Evolutionary conservation across 2,797 vertebrate genomes (phyloP).

Genomic region (Philypnodon macrostomus): DNA sequence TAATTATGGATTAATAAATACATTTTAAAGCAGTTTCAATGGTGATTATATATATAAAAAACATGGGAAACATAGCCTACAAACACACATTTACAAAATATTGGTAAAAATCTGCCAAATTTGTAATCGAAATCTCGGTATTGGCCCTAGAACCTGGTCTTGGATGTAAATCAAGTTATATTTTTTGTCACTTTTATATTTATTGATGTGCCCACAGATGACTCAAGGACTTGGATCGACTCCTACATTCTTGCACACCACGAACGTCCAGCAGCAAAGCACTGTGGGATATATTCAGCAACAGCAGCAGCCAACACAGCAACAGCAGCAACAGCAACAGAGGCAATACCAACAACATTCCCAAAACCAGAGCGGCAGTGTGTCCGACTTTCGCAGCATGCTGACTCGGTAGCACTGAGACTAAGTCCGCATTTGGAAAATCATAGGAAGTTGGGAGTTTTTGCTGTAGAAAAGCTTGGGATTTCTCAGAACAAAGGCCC

Average conservation of each 20-base stretch:
- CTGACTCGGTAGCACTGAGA: constrained; percentile 73
- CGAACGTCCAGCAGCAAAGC: constrained; percentile 71
- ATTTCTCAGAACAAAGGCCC: constrained; percentile 30
- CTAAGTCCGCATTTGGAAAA: constrained; percentile 22
- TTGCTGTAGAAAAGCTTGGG: constrained; percentile 20
- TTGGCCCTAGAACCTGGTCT: neutral
- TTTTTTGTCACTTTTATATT: constrained; percentile 19
- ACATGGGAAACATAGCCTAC: too few relatives aligned
- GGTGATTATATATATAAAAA: too few relatives aligned
- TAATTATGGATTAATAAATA: too few relatives aligned
- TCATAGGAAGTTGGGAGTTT: constrained; percentile 38
- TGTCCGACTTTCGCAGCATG: constrained; percentile 83
- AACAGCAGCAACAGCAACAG: constrained; percentile 72
- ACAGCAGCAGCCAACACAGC: constrained; percentile 65
- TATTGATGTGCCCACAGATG: too few relatives aligned
- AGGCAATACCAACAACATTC: constrained; percentile 80
- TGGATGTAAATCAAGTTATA: neutral
- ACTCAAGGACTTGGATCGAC: constrained; percentile 69
- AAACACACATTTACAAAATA: too few relatives aligned
- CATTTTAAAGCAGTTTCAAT: too few relatives aligned
- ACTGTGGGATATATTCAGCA: constrained; percentile 79
- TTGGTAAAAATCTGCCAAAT: too few relatives aligned
- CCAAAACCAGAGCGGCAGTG: constrained; percentile 75
- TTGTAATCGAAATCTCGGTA: too few relatives aligned
- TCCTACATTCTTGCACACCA: constrained; percentile 74